These are phyloP conservation scores for Kobus ellipsiprymnus DNA, from an alignment of 2,113 vertebrate genomes.

Conservation along the genomic window DNA sequence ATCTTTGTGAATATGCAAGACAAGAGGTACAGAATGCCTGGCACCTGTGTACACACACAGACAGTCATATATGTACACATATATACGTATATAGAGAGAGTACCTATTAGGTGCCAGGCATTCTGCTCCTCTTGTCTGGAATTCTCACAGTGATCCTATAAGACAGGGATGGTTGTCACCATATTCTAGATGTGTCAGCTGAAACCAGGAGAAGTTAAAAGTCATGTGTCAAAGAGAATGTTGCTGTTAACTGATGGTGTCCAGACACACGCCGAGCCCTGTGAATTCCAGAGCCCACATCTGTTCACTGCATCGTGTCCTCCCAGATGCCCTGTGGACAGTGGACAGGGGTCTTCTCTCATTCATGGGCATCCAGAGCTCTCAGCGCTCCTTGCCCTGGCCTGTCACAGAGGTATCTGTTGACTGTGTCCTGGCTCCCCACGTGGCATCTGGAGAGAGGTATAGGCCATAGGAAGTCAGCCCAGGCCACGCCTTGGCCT, in stretches of 20 bases:
- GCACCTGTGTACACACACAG: neutral
- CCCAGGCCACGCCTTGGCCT: neutral
- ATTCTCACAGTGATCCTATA: neutral
- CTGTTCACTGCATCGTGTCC: neutral
- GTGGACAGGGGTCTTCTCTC: neutral
- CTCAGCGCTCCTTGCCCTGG: neutral
- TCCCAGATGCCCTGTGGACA: neutral
- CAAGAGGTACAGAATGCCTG: neutral
- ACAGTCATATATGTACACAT: neutral
- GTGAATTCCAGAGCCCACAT: neutral
- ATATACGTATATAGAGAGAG: accelerated
- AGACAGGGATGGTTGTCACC: neutral
- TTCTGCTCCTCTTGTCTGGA: neutral
- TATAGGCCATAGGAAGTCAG: neutral
- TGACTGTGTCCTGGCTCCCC: neutral
- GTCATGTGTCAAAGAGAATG: neutral
- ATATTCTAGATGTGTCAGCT: neutral
- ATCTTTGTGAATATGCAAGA: neutral
- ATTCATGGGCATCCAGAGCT: neutral
- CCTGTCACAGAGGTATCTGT: neutral
- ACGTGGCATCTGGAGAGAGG: neutral
- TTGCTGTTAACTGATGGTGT: neutral
- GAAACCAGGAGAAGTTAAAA: neutral
- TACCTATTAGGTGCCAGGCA: neutral
- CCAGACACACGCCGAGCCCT: neutral